phyloP scores from a whole-genome alignment of 2,797 vertebrate species.

The Leuciscus waleckii region DNA sequence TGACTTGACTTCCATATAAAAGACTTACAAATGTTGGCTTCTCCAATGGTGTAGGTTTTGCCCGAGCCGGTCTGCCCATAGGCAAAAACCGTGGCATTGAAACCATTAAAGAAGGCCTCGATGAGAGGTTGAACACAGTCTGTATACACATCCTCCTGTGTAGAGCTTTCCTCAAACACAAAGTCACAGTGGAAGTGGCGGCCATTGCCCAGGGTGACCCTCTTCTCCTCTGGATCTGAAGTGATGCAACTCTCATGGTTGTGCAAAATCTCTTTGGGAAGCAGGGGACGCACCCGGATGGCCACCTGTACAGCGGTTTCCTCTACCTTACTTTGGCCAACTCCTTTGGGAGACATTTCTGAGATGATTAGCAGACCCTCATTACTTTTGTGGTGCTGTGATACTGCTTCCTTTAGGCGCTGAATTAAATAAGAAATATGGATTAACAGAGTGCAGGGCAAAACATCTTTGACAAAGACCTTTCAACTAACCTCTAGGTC shows the following conservation, averaged over 20 bases:
- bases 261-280: constrained; percentile 89
- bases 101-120: constrained; percentile 93
- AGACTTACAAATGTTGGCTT: constrained; percentile 92
- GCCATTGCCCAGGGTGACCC: constrained; percentile 86
- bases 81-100: constrained; percentile 94
- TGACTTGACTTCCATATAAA: background rate
- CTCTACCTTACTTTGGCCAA: constrained; percentile 75
- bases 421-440: constrained; percentile 43
- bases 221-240: constrained; percentile 75
- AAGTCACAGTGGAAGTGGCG: constrained; percentile 88
- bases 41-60: constrained; percentile 96
- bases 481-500: background rate
- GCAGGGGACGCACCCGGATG: constrained; percentile 88
- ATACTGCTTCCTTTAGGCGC: constrained; percentile 49
- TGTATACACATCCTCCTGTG: constrained; percentile 88
- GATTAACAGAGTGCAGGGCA: background rate
- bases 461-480: background rate
- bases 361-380: constrained; percentile 45
- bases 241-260: constrained; percentile 90
- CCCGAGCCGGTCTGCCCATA: constrained; percentile 97
- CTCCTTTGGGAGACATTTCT: constrained; percentile 82
- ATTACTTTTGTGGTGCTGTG: constrained; percentile 51
- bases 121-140: constrained; percentile 90
- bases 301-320: constrained; percentile 88
- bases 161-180: constrained; percentile 84